Evolutionary conservation across 37 sponge, comb jelly and placozoan species (phyloP).

Genomic region (Aphrocallistes beatrix): DNA sequence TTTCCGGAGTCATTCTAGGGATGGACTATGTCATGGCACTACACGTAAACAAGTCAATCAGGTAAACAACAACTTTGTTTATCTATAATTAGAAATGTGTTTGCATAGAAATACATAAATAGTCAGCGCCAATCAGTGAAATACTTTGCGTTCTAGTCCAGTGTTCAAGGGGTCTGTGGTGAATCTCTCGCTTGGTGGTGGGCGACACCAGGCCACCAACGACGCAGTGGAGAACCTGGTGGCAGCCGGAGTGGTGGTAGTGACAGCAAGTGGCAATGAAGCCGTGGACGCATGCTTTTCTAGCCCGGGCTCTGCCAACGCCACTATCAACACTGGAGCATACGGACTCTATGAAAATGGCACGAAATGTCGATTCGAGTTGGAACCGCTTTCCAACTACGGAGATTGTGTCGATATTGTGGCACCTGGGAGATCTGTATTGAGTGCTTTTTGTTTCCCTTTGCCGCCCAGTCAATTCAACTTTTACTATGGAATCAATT

Average conservation of each 20-base stretch:
- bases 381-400: constrained; percentile 40
- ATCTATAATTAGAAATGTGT: too few relatives aligned
- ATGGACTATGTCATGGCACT: neutral
- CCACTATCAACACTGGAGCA: neutral
- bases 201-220: constrained; percentile 24
- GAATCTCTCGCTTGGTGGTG: constrained; percentile 73
- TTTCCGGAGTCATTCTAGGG: neutral
- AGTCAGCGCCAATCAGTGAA: too few relatives aligned
- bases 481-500: too few relatives aligned
- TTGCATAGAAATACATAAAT: too few relatives aligned
- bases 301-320: constrained; percentile 40
- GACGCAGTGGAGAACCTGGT: constrained; percentile 44
- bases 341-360: neutral
- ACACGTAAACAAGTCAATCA: too few relatives aligned
- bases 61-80: too few relatives aligned
- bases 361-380: neutral
- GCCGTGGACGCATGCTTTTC: constrained; percentile 30
- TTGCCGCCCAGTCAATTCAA: too few relatives aligned
- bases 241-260: constrained; percentile 43
- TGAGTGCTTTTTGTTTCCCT: neutral
- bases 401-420: constrained; percentile 50
- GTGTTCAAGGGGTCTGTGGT: neutral
- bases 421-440: constrained; percentile 28
- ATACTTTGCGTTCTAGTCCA: neutral
- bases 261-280: constrained; percentile 47